Percentiles rank a stretch among this genome's conserved stretches.
Conservation (phyloP, 2,797 vertebrate species). For the Characodon lateralis region DNA sequence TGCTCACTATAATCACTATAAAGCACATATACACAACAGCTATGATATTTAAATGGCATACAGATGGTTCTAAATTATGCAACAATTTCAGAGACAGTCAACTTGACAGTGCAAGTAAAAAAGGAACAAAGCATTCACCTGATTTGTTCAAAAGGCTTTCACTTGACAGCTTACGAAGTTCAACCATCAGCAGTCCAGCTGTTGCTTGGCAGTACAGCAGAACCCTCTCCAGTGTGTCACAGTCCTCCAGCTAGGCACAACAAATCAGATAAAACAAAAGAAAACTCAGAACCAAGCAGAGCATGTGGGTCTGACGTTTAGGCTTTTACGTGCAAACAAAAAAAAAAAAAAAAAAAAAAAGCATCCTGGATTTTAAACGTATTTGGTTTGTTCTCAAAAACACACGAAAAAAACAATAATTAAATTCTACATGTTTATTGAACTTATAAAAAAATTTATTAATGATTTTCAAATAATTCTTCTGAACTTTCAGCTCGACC, state of each 20-base stretch:
- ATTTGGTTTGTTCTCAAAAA: no score
- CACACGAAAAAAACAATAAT: no score
- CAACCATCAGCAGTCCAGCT: conserved; percentile 81
- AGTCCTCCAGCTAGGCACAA: conserved; percentile 65
- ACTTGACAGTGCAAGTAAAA: neutral
- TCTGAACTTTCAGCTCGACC: no score
- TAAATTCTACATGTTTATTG: no score
- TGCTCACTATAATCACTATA: conserved; percentile 83
- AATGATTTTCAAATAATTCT: no score
- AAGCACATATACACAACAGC: conserved; percentile 8
- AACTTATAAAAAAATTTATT: no score
- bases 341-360: no score
- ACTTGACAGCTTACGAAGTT: conserved; percentile 73
- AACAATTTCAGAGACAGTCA: neutral
- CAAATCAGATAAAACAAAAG: conserved; percentile 20
- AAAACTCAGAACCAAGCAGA: neutral
- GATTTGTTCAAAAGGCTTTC: conserved; percentile 82
- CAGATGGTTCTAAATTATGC: neutral
- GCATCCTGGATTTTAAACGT: no score
- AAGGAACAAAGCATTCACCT: conserved; percentile 68
- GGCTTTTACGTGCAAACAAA: neutral
- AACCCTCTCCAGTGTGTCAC: conserved; percentile 69
- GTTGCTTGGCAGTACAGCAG: conserved; percentile 75
- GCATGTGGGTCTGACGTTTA: neutral
- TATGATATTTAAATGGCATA: neutral